Evolutionary conservation across 2,797 vertebrate genomes (phyloP).

Genomic region (Gymnocypris eckloni): DNA sequence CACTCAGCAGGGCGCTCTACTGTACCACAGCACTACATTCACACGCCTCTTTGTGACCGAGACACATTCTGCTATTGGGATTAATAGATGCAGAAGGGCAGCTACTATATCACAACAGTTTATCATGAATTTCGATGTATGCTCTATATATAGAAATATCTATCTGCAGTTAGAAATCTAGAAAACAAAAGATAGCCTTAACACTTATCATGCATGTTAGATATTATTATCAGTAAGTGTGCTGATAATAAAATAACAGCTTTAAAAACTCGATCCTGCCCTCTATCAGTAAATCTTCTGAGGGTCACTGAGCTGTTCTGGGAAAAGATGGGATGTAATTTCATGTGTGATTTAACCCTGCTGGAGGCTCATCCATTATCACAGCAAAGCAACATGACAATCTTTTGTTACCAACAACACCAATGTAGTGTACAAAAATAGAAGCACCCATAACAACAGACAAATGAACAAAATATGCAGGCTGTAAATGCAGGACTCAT

Average conservation of each 20-base stretch:
- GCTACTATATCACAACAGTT: neutral
- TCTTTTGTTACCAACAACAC: neutral
- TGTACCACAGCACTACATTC: neutral
- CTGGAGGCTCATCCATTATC: conserved; percentile 16
- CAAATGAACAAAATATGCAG: neutral
- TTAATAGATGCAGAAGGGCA: neutral
- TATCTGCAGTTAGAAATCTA: neutral
- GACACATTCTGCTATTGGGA: neutral
- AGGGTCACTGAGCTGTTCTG: conserved; percentile 20
- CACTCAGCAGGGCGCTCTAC: conserved; percentile 17
- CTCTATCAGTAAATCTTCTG: conserved; percentile 1
- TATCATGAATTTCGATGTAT: neutral
- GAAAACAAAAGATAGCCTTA: neutral
- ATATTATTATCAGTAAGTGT: neutral
- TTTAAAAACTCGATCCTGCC: conserved; percentile 2
- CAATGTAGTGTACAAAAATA: conserved; percentile 4
- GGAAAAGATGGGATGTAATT: conserved; percentile 41
- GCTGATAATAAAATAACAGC: conserved; percentile 12
- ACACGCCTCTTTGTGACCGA: neutral
- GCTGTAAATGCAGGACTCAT: conserved; percentile 10
- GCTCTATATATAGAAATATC: neutral
- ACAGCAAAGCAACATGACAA: neutral
- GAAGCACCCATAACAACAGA: neutral
- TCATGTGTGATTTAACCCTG: conserved; percentile 47
- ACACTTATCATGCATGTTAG: neutral